phyloP scores from a whole-genome alignment of 2,888 invertebrate species.

The Boloria selene region DNA sequence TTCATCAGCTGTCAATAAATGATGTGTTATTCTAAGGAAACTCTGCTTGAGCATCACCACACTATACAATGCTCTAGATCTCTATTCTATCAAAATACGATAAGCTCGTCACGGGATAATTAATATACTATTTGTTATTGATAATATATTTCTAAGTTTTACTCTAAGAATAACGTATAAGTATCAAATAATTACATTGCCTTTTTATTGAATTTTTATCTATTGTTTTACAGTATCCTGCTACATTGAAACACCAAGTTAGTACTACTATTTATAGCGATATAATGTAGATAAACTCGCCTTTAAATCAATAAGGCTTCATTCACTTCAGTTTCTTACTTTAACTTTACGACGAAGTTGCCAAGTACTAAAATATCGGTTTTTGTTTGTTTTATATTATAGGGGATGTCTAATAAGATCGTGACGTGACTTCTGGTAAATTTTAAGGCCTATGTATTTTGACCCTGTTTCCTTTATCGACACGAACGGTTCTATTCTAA shows the following conservation, averaged over 20 bases:
- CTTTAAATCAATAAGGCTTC: not conserved
- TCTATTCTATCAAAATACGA: not conserved
- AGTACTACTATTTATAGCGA: not conserved
- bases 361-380: conserved; percentile 27
- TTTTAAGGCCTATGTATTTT: conserved; percentile 58
- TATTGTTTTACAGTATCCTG: no score
- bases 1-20: conserved; percentile 30
- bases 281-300: not conserved
- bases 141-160: no score
- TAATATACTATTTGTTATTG: no score
- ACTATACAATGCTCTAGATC: not conserved
- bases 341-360: conserved; percentile 26
- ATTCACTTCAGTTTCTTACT: conserved; percentile 5
- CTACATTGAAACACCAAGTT: not conserved
- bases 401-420: conserved; percentile 50
- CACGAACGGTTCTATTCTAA: conserved; percentile 16
- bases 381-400: conserved; percentile 37
- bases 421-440: conserved; percentile 65
- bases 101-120: no score
- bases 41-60: not conserved
- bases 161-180: no score
- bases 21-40: conserved; percentile 17
- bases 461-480: conserved; percentile 27
- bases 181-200: no score
- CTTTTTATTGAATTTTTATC: no score